Percentiles rank a stretch among this genome's conserved stretches.
These are phyloP conservation scores for Diuraphis noxia DNA, from an alignment of 1,140 invertebrate genomes.

Conservation along the genomic window DNA sequence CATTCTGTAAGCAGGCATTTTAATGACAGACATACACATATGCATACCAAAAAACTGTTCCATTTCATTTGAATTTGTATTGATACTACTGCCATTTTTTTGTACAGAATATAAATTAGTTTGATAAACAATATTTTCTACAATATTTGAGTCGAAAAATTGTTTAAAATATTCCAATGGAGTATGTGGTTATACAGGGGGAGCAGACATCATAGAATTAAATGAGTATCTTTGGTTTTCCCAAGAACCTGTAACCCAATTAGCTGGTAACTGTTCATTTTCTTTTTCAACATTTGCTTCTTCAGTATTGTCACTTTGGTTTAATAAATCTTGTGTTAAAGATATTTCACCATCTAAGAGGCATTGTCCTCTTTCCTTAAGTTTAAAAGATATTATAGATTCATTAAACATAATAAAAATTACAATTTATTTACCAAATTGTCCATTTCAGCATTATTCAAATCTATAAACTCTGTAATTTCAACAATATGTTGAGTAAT, in stretches of 20 bases:
- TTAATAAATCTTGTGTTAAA: too few relatives aligned
- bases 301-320: not conserved
- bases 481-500: too few relatives aligned
- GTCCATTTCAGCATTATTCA: too few relatives aligned
- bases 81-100: not conserved
- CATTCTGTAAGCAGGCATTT: conserved; percentile 21
- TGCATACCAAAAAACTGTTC: conserved; percentile 1
- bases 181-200: not conserved
- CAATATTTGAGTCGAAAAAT: not conserved
- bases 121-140: conserved; percentile 19
- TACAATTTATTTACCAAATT: too few relatives aligned
- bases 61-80: not conserved
- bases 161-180: conserved; percentile 29
- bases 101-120: conserved; percentile 14
- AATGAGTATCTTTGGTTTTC: not conserved
- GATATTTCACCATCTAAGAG: too few relatives aligned
- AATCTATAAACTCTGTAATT: too few relatives aligned
- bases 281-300: not conserved
- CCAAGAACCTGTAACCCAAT: not conserved
- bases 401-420: too few relatives aligned
- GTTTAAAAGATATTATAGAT: too few relatives aligned
- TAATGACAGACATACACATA: not conserved
- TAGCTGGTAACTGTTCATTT: not conserved
- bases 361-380: too few relatives aligned
- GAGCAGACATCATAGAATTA: not conserved